Evolutionary conservation across 2,113 vertebrate genomes (phyloP), one percentile per base, ranked within the genome.

Genomic region (Cynoglossus semilaevis): DNA sequence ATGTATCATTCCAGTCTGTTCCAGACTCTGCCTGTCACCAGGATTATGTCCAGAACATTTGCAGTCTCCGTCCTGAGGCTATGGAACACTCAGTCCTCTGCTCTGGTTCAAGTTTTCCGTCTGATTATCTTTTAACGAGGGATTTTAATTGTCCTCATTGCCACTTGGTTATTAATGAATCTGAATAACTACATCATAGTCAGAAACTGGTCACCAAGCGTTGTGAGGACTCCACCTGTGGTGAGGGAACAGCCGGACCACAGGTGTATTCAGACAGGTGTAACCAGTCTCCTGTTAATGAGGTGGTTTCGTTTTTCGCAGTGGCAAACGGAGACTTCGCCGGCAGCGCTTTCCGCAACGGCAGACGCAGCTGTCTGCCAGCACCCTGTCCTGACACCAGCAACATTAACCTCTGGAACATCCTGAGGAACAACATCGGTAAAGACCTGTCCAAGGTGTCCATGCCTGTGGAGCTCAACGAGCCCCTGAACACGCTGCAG

Each of bases 401-500:
- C 91, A 98, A 96, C 88, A 96, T 99, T 84, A 99, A 98, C 87
- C 89, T 99, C 68, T 99, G 97, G 97, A 98, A 99, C 89, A 98
- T 99, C 88, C 87, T 99, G 85, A 94, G 95, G 63, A 98, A 99
- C 89, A 99, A 99, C 88, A 99, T 99, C 35, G 97, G 97, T 40
- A 99, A 99, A 79, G 97, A 99, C 74, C 85, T 99, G 68, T 98
- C 97, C 61, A 99, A 99, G 89, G 97, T 99, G 73, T 97, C 97
- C 34, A 98, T 99, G 97, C 97, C 97, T 0, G 97, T 99, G 86
- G 96, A 99, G 81, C 91, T 99, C 40, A 99, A 99, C 4, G 97
- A 99, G 74, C 97, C 97, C 1, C 94, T 99, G 63, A 99, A 99
- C 83, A 98, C 97, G 2, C 92, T 99, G 84, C 97, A 99, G 77